These are phyloP conservation scores for Eupeodes latifasciatus DNA, from an alignment of 2,888 invertebrate genomes.

Conservation along the genomic window DNA sequence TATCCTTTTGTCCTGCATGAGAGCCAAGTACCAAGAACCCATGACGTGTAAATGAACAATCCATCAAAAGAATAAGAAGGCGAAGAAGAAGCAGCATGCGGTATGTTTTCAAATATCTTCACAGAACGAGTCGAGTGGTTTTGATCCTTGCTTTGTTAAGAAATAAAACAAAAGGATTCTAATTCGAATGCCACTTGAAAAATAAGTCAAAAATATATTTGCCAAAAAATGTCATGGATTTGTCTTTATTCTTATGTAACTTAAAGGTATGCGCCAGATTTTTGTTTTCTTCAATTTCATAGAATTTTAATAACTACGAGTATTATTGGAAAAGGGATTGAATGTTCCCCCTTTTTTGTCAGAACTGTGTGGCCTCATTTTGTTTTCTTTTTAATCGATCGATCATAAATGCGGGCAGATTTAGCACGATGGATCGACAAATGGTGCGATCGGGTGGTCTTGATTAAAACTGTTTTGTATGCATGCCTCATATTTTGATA, in stretches of 20 bases:
- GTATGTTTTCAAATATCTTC: constrained; percentile 43
- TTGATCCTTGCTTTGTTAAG: constrained; percentile 48
- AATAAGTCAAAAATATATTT: not conserved
- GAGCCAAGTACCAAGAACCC: not conserved
- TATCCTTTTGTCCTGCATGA: constrained; percentile 56
- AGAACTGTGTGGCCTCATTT: constrained; percentile 28
- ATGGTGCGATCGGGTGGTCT: constrained; percentile 64
- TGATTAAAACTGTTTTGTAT: constrained; percentile 29
- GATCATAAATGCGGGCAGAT: constrained; percentile 71
- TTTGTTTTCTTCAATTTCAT: constrained; percentile 15
- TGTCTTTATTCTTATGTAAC: constrained; percentile 33
- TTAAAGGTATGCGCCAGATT: constrained; percentile 41
- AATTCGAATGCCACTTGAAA: constrained; percentile 69
- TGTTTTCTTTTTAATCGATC: constrained; percentile 59
- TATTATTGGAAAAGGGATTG: not conserved
- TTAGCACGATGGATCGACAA: constrained; percentile 56
- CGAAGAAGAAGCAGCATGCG: constrained; percentile 37
- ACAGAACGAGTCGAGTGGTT: constrained; percentile 48
- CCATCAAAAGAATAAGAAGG: not conserved
- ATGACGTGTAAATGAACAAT: constrained; percentile 64
- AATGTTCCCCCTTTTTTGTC: constrained; percentile 39
- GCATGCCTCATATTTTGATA: constrained; percentile 5
- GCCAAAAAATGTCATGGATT: constrained; percentile 10
- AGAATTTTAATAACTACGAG: constrained; percentile 17
- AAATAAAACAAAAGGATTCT: constrained; percentile 66